phyloP scores from a whole-genome alignment of 2,113 vertebrate genomes.

The Mus pahari region DNA sequence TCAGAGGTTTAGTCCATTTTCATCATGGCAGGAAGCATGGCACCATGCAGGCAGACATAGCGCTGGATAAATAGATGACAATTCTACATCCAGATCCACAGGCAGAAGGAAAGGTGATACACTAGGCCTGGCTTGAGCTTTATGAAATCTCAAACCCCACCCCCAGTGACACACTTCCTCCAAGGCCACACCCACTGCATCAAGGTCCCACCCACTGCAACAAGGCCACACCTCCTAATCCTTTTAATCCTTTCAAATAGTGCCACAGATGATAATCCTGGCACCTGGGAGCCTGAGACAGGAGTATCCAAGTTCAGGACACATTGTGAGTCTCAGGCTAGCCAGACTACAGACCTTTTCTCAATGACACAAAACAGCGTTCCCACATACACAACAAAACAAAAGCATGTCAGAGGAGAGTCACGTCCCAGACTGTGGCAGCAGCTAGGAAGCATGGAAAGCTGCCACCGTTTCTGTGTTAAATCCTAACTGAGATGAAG shows the following conservation, averaged over 20 bases:
- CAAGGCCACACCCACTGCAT: not conserved
- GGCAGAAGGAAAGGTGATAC: not conserved
- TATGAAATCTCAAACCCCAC: not conserved
- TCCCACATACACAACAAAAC: not conserved
- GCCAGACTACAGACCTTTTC: not conserved
- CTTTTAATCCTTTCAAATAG: not conserved
- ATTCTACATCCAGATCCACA: not conserved
- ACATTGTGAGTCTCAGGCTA: not conserved
- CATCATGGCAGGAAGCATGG: too few species aligned
- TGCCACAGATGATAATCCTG: not conserved
- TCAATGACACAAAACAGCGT: not conserved
- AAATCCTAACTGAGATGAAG: not conserved
- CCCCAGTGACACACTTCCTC: not conserved
- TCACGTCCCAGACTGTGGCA: not conserved
- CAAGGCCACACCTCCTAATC: not conserved
- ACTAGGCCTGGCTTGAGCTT: not conserved
- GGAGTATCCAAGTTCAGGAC: not conserved
- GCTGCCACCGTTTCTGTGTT: not conserved
- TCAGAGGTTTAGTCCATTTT: not conserved
- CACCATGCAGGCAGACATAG: not conserved
- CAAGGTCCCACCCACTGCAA: not conserved
- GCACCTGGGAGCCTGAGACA: not conserved
- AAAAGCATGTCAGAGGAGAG: not conserved
- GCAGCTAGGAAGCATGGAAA: not conserved
- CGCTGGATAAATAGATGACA: not conserved